Percentiles rank a stretch among this genome's conserved stretches.
Conservation (phyloP, 2,113 vertebrate genomes). For the Zonotrichia leucophrys region DNA sequence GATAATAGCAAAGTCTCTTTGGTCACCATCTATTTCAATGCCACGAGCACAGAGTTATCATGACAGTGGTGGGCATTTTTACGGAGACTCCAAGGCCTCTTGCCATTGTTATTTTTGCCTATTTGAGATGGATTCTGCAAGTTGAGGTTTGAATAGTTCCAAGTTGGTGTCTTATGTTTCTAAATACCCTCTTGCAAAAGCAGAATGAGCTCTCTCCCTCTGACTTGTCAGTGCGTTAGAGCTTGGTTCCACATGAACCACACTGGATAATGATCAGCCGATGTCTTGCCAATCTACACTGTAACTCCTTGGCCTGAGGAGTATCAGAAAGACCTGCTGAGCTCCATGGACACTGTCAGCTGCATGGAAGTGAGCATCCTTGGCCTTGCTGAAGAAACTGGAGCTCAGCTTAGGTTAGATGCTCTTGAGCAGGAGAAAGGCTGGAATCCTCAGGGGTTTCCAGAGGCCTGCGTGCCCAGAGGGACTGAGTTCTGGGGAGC, state of each 20-base stretch:
- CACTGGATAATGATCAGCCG: fast-evolving
- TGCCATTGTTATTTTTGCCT: not conserved
- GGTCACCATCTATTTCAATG: too few species aligned
- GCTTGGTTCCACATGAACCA: not conserved
- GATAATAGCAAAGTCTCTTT: too few species aligned
- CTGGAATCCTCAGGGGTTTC: not conserved
- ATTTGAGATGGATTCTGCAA: not conserved
- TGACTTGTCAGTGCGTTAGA: not conserved
- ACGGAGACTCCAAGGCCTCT: not conserved
- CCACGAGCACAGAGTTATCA: not conserved
- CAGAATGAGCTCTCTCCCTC: not conserved
- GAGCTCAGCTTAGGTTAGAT: not conserved
- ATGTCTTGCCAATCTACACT: not conserved
- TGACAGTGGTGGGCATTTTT: not conserved
- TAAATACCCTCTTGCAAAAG: not conserved
- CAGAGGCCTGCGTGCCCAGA: not conserved
- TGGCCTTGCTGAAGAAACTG: not conserved
- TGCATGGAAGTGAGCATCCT: not conserved
- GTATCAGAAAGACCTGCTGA: not conserved
- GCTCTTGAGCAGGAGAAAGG: not conserved
- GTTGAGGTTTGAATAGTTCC: not conserved
- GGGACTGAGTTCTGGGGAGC: not conserved
- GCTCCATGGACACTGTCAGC: not conserved
- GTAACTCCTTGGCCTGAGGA: not conserved
- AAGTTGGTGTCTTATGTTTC: not conserved